These are phyloP conservation scores for Astropecten irregularis DNA, from an alignment of 53 echinoderm and acorn worm genomes.

Conservation along the genomic window DNA sequence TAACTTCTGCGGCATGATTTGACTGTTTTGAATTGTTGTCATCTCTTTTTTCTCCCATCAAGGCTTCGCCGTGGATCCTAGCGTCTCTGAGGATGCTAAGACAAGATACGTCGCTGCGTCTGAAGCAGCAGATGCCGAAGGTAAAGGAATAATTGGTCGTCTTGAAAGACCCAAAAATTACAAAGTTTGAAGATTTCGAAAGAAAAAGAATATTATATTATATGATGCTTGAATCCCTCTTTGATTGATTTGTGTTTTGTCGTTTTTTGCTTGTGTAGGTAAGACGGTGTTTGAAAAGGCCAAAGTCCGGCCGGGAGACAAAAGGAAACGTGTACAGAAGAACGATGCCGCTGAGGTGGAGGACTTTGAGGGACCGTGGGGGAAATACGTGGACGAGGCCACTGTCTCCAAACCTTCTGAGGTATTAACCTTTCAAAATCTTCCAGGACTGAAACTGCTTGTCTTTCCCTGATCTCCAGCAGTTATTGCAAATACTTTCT, in stretches of 20 bases:
- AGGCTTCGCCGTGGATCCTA: conserved; percentile 96
- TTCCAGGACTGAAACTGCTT: too few relatives aligned
- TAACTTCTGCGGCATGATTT: too few relatives aligned
- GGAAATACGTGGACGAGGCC: conserved; percentile 93
- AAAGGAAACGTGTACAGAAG: conserved; percentile 82
- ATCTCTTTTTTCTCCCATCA: conserved; percentile 26
- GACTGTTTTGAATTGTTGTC: too few relatives aligned
- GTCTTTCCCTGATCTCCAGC: too few relatives aligned
- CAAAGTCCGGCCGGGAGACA: conserved; percentile 78
- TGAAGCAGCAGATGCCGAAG: conserved; percentile 62
- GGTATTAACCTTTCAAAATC: too few relatives aligned
- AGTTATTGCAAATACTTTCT: too few relatives aligned
- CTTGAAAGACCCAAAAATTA: too few relatives aligned
- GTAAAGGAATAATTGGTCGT: too few relatives aligned
- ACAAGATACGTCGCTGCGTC: conserved; percentile 50
- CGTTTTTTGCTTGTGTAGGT: conserved; percentile 38
- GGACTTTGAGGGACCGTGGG: conserved; percentile 95
- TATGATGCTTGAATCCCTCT: too few relatives aligned
- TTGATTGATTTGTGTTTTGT: not conserved
- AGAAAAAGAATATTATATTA: too few relatives aligned
- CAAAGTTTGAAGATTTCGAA: too few relatives aligned
- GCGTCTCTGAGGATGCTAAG: conserved; percentile 57
- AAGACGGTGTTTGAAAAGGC: conserved; percentile 92
- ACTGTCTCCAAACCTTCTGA: conserved; percentile 92
- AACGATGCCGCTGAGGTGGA: conserved; percentile 84